Percentiles rank a stretch among this genome's conserved stretches.
phyloP scores from a whole-genome alignment of 2,888 invertebrate species.

The Thereva unica region DNA sequence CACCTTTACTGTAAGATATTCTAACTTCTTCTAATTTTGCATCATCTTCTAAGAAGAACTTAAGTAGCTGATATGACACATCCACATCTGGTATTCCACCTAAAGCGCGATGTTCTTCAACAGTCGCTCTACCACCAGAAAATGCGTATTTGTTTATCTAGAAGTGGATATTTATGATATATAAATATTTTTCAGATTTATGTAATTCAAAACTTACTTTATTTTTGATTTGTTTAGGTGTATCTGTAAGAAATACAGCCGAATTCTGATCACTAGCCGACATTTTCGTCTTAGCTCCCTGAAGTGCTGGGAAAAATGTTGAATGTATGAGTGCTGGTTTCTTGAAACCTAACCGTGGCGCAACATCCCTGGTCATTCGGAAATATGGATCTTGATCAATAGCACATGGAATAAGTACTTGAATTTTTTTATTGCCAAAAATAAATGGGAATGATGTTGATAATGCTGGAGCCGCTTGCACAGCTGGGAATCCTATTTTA shows the following conservation, averaged over 20 bases:
- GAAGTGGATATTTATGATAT: slow-evolving; percentile 1
- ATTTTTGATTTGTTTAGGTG: slow-evolving; percentile 92
- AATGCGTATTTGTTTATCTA: slow-evolving; percentile 95
- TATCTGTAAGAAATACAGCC: slow-evolving; percentile 94
- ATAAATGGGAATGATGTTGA: slow-evolving; percentile 89
- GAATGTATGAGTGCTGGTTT: slow-evolving; percentile 90
- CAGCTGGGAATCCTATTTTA: slow-evolving; percentile 95
- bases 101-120: slow-evolving; percentile 86
- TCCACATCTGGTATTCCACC: slow-evolving; percentile 98
- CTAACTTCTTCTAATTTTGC: slow-evolving; percentile 74
- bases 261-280: slow-evolving; percentile 93
- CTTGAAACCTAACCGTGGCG: slow-evolving; percentile 81
- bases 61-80: slow-evolving; percentile 91
- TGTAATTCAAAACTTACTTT: slow-evolving; percentile 68
- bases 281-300: slow-evolving; percentile 98
- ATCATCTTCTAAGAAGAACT: slow-evolving; percentile 95
- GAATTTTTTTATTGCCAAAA: slow-evolving; percentile 73
- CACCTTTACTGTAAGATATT: slow-evolving; percentile 63
- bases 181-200: slow-evolving; percentile 1
- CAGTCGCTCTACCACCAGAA: slow-evolving; percentile 91
- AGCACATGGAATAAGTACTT: slow-evolving; percentile 90
- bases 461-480: slow-evolving; percentile 94
- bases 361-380: slow-evolving; percentile 98
- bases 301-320: slow-evolving; percentile 89
- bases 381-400: slow-evolving; percentile 99